These are phyloP conservation scores for Drosophila auraria DNA, from an alignment of 1,140 invertebrate species.

Conservation along the genomic window DNA sequence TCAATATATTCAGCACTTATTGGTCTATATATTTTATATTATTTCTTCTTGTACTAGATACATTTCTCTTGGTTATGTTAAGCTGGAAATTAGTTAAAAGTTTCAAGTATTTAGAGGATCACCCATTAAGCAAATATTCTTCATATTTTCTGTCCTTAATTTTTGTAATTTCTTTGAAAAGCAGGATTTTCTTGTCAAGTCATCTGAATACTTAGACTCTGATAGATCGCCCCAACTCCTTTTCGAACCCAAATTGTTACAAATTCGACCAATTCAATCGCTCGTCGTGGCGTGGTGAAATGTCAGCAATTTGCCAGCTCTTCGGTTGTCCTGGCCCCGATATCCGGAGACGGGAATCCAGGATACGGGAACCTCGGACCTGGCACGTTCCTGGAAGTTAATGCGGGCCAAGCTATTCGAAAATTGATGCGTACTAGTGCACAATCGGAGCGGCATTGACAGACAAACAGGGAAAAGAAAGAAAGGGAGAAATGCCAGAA, in stretches of 20 bases:
- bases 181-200: not conserved
- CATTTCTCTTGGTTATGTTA: too few species aligned
- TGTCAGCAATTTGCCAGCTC: conserved; percentile 67
- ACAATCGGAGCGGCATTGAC: conserved; percentile 50
- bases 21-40: too few species aligned
- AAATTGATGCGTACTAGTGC: conserved; percentile 50
- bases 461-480: conserved; percentile 1
- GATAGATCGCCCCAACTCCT: not conserved
- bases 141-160: not conserved
- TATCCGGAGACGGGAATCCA: conserved; percentile 9
- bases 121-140: too few species aligned
- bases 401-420: conserved; percentile 55
- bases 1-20: too few species aligned
- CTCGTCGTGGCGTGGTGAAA: conserved; percentile 18
- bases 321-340: conserved; percentile 9
- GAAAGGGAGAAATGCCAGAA: conserved; percentile 10
- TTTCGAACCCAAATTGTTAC: conserved; percentile 1
- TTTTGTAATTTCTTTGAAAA: not conserved
- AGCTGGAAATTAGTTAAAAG: too few species aligned
- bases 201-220: too few species aligned
- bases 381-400: conserved; percentile 46
- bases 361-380: conserved; percentile 13
- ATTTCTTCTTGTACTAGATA: not conserved
- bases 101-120: not conserved
- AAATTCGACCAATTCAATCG: conserved; percentile 43